Percentiles rank a stretch among this genome's conserved stretches.
These are phyloP conservation scores for Prolemur simus DNA, from an alignment of 2,113 vertebrate genomes.

Conservation along the genomic window DNA sequence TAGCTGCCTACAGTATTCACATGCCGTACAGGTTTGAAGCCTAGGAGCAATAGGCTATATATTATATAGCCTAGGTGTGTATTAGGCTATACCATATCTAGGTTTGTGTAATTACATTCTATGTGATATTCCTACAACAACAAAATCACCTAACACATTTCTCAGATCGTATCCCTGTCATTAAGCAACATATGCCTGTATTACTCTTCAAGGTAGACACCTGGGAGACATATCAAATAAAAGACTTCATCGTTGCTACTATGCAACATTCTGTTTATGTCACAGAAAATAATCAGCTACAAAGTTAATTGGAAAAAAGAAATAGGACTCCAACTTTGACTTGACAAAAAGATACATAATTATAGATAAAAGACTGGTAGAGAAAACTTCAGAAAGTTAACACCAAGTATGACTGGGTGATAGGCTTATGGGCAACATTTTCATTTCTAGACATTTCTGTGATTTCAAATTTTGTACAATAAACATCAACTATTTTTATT, in stretches of 20 bases:
- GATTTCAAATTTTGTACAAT: conserved; percentile 17
- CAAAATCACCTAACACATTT: neutral
- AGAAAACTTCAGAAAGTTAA: neutral
- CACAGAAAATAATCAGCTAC: conserved; percentile 36
- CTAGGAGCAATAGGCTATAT: neutral
- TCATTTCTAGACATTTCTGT: neutral
- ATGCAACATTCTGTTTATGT: neutral
- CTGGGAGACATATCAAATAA: neutral
- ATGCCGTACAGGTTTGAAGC: neutral
- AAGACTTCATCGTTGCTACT: conserved; percentile 17
- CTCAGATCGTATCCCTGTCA: neutral
- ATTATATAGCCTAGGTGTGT: neutral
- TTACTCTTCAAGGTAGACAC: neutral
- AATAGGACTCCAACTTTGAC: neutral
- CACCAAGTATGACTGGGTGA: neutral
- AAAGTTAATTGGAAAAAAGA: conserved; percentile 32
- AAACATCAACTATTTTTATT: conserved; percentile 10
- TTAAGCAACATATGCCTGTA: neutral
- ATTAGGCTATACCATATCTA: neutral
- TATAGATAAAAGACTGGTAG: neutral
- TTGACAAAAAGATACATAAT: conserved; percentile 34
- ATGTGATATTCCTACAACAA: neutral
- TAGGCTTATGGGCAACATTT: neutral
- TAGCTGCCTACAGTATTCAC: neutral
- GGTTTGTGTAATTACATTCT: neutral